Percentiles rank a stretch among this genome's conserved stretches.
phyloP scores from a whole-genome alignment of 2,888 invertebrate genomes.

The Ornithoptera alexandrae region DNA sequence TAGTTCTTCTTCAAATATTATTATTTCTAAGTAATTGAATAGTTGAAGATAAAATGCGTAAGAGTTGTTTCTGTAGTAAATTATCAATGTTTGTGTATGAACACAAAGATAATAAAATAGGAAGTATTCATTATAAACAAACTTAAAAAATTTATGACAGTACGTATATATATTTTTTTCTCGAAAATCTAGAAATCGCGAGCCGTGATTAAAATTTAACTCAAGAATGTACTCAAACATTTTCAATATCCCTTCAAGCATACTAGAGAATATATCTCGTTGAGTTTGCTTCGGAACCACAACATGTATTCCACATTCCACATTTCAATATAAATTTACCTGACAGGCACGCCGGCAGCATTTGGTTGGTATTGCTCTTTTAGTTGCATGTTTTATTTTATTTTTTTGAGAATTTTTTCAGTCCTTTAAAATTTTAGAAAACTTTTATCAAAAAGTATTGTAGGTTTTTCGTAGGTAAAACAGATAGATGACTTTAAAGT shows the following conservation, averaged over 20 bases:
- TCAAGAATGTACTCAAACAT: slow-evolving; percentile 15
- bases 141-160: neutral
- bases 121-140: neutral
- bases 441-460: too few species aligned
- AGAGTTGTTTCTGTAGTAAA: neutral
- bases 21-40: neutral
- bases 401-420: neutral
- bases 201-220: neutral
- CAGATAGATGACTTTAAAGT: neutral
- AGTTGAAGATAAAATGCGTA: neutral
- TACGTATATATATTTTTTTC: neutral
- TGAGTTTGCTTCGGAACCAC: slow-evolving; percentile 21
- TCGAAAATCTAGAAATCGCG: neutral
- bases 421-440: neutral
- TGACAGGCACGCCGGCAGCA: slow-evolving; percentile 20
- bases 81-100: neutral
- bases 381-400: slow-evolving; percentile 17
- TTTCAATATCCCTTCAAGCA: slow-evolving; percentile 24
- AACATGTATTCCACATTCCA: slow-evolving; percentile 25
- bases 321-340: slow-evolving; percentile 29
- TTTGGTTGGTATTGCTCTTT: slow-evolving; percentile 21
- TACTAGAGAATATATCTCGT: slow-evolving; percentile 24
- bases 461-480: neutral
- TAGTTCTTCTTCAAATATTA: neutral
- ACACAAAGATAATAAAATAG: neutral